Evolutionary conservation across 2,888 invertebrate genomes (phyloP), one percentile per base, ranked within the genome.

Genomic region (Heliconius hortense): DNA sequence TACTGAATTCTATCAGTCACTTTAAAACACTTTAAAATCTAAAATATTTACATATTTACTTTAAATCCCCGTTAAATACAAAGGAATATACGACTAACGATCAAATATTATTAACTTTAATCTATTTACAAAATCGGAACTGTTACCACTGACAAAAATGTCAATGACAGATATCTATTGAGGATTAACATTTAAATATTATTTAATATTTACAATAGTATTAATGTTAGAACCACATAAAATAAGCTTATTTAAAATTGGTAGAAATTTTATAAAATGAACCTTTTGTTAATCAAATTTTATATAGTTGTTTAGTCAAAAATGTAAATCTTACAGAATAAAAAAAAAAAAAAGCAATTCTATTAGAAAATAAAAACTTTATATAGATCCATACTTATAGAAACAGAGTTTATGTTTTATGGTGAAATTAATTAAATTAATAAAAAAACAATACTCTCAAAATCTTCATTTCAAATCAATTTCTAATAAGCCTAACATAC

Each of bases 1-100:
- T 26, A 69, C 69, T 69, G 69, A 69, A 11, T 31, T 68, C 7
- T 21, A 56, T 69, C 69, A 69, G 69, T 69, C 56, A 24, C n/a
- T 56, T 56, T 24, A n/a, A 24, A 11, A n/a, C 53, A 68, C 1
- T 56, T 53, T 31, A 69, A 11, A n/a, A 39, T 69, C 26, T 53
- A 28, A 48, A 21, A 53, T 68, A 69, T 69, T 53, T 69, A 69
- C 68, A 69, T 5, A 21, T 68, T 28, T 28, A 53, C 13, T 28
- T 53, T 13, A 56, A 15, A 35, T 69, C 3, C 24, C n/a, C n/a
- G 35, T 10, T 13, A 39, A 39, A 35, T 64, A 64, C n/a, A 64
- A 26, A 7, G 64, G n/a, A 35, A 39, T 35, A 63, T 31, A 31
- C n/a, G 10, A 56, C 56, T 56, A n/a, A n/a, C 10, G 56, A 60